Base-by-base conservation (phyloP, 1,140 invertebrate species). In the Meteorus sp. region DNA sequence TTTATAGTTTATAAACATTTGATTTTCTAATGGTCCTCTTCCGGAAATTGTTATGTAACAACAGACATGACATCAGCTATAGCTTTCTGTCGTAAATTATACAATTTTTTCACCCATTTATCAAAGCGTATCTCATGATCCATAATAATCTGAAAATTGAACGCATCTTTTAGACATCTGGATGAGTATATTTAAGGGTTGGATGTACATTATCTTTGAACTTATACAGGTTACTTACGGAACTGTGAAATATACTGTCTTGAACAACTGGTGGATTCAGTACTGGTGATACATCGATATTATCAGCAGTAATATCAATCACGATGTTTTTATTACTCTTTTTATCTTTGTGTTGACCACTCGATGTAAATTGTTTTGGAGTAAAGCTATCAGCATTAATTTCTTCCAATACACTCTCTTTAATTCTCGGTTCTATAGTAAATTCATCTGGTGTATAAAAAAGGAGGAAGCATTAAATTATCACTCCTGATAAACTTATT, bases 41-140 rank as follows among this genome's bases (percentile, higher is more conserved):
- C 27, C 4, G 9, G 9, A 9, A 29, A 9, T 9, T 25, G 25
- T 72, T 43, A 73, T 56, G 41, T 61, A 33, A 63, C 29, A 60
- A 55, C 71, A 17, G 57, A 68, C 8, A 53, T 41, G 35, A 68
- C 59, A 45, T 78, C 76, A 6, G 56, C 57, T 41, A 79, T 63
- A 31, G 76, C 79, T 64, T 80, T 81, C 54, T 81, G 80, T 45
- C 80, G 65, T 11, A 81, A 54, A 19, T 69, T 73, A 31, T 78
- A 81, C 2, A 81, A 60, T 50, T 81, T 81, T 51, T 80, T 81
- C 2, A 81, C 77, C 80, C 80, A 81, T 61, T 72, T 81, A 20
- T 81, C 79, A 56, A 81, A 76, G 39, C 73, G 78, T 33, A 60
- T 41, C 29, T 80, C 73, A 63, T 77, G 76, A 56, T 79, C 79